phyloP scores from a whole-genome alignment of 2,797 vertebrate genomes.

The Oreortyx pictus region DNA sequence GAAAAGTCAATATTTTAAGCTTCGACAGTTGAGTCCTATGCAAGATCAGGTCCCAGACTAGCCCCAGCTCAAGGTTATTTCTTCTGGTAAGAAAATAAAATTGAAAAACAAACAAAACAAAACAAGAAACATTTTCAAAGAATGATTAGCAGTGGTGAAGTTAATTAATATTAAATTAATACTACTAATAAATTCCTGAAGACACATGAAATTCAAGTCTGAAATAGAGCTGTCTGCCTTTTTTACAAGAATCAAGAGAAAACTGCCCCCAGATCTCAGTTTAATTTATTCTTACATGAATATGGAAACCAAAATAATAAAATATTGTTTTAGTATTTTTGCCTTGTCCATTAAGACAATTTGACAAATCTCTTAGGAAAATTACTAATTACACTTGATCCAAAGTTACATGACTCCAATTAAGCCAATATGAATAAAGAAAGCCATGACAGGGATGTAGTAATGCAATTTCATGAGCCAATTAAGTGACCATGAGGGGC shows the following conservation, averaged over 20 bases:
- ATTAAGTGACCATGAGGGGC: background rate
- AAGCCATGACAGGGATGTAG: background rate
- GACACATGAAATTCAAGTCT: background rate
- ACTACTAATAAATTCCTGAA: background rate
- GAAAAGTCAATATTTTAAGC: background rate
- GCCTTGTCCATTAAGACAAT: background rate
- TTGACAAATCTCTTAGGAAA: background rate
- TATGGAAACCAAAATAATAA: background rate
- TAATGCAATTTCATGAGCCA: background rate
- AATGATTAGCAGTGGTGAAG: background rate
- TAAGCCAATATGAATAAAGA: constrained; percentile 17
- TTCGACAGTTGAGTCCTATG: background rate
- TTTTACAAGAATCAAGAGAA: background rate
- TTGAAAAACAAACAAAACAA: background rate
- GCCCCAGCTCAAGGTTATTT: background rate
- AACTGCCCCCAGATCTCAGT: background rate
- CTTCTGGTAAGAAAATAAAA: background rate
- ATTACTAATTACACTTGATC: background rate
- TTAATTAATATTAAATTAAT: background rate
- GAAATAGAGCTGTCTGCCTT: background rate
- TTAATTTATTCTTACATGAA: background rate
- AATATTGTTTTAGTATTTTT: background rate
- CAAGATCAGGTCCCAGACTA: background rate
- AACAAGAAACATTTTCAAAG: background rate
- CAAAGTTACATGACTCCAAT: background rate